Conservation (phyloP, 1,140 invertebrate genomes). For the Rhynchophorus ferrugineus region DNA sequence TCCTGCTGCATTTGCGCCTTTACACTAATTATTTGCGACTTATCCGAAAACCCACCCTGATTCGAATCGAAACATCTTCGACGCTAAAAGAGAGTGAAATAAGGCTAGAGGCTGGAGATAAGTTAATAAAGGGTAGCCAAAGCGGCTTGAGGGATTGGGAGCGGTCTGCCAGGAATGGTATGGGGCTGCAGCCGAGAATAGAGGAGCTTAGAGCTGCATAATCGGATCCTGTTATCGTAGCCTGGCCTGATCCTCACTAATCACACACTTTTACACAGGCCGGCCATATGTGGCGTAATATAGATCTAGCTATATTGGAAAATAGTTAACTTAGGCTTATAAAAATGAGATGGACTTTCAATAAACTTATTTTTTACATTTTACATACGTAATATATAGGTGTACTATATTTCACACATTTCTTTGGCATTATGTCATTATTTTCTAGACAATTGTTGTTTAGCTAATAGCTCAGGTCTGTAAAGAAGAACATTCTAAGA, state of each 20-base stretch:
- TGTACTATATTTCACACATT: too few species aligned
- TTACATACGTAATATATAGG: too few species aligned
- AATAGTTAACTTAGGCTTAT: too few species aligned
- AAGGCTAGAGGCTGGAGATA: slow-evolving; percentile 1
- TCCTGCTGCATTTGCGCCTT: too few species aligned
- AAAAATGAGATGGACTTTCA: too few species aligned
- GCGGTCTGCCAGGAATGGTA: not conserved
- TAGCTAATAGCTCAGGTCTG: too few species aligned
- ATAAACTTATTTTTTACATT: too few species aligned
- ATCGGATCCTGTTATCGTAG: slow-evolving; percentile 6
- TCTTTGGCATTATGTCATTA: too few species aligned
- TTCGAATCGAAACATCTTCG: not conserved
- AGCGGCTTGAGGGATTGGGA: slow-evolving; percentile 6
- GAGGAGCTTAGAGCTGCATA: slow-evolving; percentile 3
- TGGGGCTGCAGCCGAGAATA: not conserved
- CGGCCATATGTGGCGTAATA: slow-evolving; percentile 5
- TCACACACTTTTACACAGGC: slow-evolving; percentile 5
- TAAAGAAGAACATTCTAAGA: too few species aligned
- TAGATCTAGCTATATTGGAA: too few species aligned
- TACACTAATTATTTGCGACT: slow-evolving; percentile 3
- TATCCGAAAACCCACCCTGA: not conserved
- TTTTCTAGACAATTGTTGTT: too few species aligned
- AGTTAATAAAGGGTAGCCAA: slow-evolving; percentile 7
- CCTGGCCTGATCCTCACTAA: slow-evolving; percentile 3
- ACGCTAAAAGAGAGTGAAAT: not conserved